phyloP scores from a whole-genome alignment of 2,888 invertebrate genomes.

The Ennomos fuscantarius region DNA sequence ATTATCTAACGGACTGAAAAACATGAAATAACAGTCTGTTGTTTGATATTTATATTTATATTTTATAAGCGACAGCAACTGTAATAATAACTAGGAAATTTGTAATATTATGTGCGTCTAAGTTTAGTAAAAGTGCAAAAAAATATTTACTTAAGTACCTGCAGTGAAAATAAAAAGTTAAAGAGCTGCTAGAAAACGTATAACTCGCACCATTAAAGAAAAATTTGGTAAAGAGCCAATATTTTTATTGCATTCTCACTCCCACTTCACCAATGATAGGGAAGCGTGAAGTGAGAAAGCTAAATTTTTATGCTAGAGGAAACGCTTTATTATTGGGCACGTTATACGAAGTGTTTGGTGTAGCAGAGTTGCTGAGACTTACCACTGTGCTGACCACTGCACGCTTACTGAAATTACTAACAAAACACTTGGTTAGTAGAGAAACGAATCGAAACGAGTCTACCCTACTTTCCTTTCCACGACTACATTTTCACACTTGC shows the following conservation, averaged over 20 bases:
- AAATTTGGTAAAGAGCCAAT: too few relatives aligned
- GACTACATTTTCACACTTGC: too few relatives aligned
- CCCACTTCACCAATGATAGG: too few relatives aligned
- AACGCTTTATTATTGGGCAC: not conserved
- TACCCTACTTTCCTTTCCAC: not conserved
- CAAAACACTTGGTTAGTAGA: slow-evolving; percentile 29
- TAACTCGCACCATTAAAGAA: too few relatives aligned
- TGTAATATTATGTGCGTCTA: not conserved
- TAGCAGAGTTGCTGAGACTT: slow-evolving; percentile 18
- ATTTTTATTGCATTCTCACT: too few relatives aligned
- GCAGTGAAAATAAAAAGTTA: too few relatives aligned
- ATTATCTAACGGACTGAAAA: not conserved
- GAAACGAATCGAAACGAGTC: slow-evolving; percentile 36
- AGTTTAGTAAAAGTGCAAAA: too few relatives aligned
- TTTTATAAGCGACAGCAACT: too few relatives aligned
- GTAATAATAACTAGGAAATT: not conserved
- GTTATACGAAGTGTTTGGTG: slow-evolving; percentile 18
- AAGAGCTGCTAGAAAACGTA: too few relatives aligned
- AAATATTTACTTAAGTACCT: too few relatives aligned
- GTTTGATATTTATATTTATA: too few relatives aligned
- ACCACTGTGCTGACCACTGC: slow-evolving; percentile 38
- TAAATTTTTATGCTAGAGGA: not conserved
- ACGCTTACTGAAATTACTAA: slow-evolving; percentile 33
- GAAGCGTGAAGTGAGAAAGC: too few relatives aligned
- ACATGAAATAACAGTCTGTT: not conserved